These are phyloP conservation scores for Epizoanthus stellaris DNA, from an alignment of 92 coral and sea anemone species.

Conservation along the genomic window DNA sequence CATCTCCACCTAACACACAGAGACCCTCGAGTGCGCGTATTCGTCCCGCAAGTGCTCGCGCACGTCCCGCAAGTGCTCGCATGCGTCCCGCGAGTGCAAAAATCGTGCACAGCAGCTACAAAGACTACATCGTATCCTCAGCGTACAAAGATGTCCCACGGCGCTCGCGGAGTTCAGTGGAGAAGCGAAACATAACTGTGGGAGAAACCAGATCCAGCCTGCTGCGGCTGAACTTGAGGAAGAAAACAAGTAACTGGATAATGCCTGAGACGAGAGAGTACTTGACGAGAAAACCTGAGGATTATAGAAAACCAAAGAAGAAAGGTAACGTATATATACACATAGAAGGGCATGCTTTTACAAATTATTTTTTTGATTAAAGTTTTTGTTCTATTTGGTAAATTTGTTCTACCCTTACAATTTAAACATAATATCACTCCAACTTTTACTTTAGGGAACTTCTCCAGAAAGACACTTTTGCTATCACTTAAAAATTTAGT, in stretches of 20 bases:
- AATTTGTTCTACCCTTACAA: no score
- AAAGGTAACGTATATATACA: no score
- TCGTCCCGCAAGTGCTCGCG: constrained; percentile 78
- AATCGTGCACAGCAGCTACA: constrained; percentile 80
- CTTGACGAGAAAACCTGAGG: constrained; percentile 73
- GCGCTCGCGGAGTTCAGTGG: constrained; percentile 13
- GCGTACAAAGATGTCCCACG: constrained; percentile 75
- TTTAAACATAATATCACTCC: no score
- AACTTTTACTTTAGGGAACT: no score
- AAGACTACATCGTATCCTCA: constrained; percentile 79
- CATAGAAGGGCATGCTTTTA: no score
- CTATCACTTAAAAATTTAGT: no score
- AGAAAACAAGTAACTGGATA: constrained; percentile 76
- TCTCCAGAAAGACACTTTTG: no score
- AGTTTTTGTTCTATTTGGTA: no score
- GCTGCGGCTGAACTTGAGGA: constrained; percentile 69
- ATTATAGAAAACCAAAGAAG: constrained; percentile 53
- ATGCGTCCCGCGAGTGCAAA: constrained; percentile 64
- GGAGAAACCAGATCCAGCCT: constrained; percentile 81
- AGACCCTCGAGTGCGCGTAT: constrained; percentile 62
- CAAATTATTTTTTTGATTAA: not conserved
- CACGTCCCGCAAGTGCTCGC: constrained; percentile 64
- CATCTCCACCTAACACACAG: constrained; percentile 22
- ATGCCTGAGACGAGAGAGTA: constrained; percentile 74
- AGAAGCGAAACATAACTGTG: constrained; percentile 19